Evolutionary conservation across 2,113 vertebrate species (phyloP), one percentile per base, ranked within the genome.

Genomic region (Regulus satrapa): DNA sequence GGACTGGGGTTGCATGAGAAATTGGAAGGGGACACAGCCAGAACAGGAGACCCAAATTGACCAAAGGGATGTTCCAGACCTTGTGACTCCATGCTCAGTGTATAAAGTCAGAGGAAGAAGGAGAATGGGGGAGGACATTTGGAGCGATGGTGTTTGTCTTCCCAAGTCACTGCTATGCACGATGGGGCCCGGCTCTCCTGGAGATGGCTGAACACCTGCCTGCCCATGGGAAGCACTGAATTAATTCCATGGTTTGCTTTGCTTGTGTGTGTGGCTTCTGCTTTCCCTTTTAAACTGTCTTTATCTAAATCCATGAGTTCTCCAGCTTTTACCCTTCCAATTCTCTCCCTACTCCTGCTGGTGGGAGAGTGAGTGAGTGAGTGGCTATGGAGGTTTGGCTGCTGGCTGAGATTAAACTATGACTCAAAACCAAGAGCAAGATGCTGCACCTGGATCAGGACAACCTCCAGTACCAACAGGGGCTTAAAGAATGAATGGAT

Each of bases 381-480:
- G 28, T 8, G 15, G 8, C 49, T 54, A 9, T 5, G 4, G 9
- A 23, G 17, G 36, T 8, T 55, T 55, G 17, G 23, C 38, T 73
- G 17, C 23, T 43, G 38, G 7, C 31, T 43, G 12, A 23, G 38
- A 12, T 55, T 41, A 55, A 43, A 55, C 12, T 14, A 14, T 18
- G 19, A 23, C 29, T n/a, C 4, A 40, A 49, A 24, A 32, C 21
- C 21, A n/a, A 41, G 12, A 6, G 21, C 9, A 52, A 11, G 12
- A 34, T n/a, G 31, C 12, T 43, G 38, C 17, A 26, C 5, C 51
- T 55, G 23, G 17, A 6, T 26, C 4, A 3, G 12, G 9, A 4
- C 17, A n/a, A 5, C 15, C 17, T 12, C 16, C 3, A 3, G 6
- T 20, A 20, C 1, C 1, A 55, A 7, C 17, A 15, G 7, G 43